Conservation (phyloP, 2,888 invertebrate genomes). For the Acleris sparsana region DNA sequence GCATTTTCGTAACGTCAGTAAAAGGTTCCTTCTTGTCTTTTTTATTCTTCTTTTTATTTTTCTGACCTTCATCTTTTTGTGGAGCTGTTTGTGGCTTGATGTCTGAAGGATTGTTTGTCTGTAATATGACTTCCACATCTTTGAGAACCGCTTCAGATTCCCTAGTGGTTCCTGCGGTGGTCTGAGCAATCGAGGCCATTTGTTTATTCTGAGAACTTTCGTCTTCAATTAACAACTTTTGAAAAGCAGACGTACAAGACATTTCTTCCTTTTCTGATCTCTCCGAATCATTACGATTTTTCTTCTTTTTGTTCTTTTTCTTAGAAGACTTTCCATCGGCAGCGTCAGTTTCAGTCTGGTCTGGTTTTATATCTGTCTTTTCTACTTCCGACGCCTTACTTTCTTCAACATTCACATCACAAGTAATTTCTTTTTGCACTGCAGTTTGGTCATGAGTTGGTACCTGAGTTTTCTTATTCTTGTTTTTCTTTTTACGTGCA, state of each 20-base stretch:
- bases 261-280: slow-evolving; percentile 64
- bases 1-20: slow-evolving; percentile 8
- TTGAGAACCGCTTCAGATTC: slow-evolving; percentile 15
- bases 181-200: slow-evolving; percentile 23
- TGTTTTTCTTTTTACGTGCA: slow-evolving; percentile 71
- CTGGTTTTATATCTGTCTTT: no score
- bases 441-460: slow-evolving; percentile 32
- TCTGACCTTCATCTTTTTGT: slow-evolving; percentile 29
- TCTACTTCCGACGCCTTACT: slow-evolving; percentile 9
- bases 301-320: slow-evolving; percentile 73
- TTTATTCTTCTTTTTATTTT: slow-evolving; percentile 49
- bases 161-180: slow-evolving; percentile 22
- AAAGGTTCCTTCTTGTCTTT: slow-evolving; percentile 51
- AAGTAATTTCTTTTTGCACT: slow-evolving; percentile 29
- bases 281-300: slow-evolving; percentile 63
- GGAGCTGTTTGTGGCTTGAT: slow-evolving; percentile 20
- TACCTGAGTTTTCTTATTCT: slow-evolving; percentile 54
- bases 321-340: slow-evolving; percentile 46
- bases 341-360: slow-evolving; percentile 46
- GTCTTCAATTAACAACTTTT: slow-evolving; percentile 54
- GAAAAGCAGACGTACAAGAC: slow-evolving; percentile 62
- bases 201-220: slow-evolving; percentile 40
- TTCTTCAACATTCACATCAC: slow-evolving; percentile 21
- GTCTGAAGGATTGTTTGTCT: slow-evolving; percentile 23
- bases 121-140: slow-evolving; percentile 13